Conservation (phyloP, 2,113 vertebrate genomes). For the Ibidorhyncha struthersii region DNA sequence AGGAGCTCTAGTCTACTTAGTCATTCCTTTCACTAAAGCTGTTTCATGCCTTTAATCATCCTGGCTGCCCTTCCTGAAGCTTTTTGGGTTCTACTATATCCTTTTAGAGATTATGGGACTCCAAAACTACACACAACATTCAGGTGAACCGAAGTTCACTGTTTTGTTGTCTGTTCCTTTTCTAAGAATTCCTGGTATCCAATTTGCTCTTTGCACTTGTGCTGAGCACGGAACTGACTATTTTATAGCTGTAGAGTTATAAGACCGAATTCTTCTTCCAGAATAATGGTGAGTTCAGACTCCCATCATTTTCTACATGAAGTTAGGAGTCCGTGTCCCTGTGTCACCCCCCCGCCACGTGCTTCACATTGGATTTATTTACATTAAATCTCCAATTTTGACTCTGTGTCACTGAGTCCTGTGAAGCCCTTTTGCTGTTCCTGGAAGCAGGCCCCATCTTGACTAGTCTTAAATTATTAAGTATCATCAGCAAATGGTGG, state of each 20-base stretch:
- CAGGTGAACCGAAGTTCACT: not conserved
- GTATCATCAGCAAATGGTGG: not conserved
- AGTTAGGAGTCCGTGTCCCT: not conserved
- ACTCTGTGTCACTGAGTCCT: not conserved
- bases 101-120: not conserved
- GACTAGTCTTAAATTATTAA: not conserved
- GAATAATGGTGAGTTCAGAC: not conserved
- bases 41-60: conserved; percentile 15
- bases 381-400: not conserved
- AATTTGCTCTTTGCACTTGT: not conserved
- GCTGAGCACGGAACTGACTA: not conserved
- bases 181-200: not conserved
- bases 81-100: not conserved
- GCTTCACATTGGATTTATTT: not conserved
- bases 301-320: not conserved
- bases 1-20: not conserved
- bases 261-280: not conserved
- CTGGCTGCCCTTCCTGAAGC: not conserved
- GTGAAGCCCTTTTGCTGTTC: not conserved
- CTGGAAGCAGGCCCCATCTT: not conserved
- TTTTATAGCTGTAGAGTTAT: not conserved
- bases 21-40: conserved; percentile 1
- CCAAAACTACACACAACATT: not conserved
- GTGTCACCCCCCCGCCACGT: not conserved
- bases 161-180: not conserved